Conservation (phyloP, 2,888 invertebrate species). For the Exephanes ischioxanthus region DNA sequence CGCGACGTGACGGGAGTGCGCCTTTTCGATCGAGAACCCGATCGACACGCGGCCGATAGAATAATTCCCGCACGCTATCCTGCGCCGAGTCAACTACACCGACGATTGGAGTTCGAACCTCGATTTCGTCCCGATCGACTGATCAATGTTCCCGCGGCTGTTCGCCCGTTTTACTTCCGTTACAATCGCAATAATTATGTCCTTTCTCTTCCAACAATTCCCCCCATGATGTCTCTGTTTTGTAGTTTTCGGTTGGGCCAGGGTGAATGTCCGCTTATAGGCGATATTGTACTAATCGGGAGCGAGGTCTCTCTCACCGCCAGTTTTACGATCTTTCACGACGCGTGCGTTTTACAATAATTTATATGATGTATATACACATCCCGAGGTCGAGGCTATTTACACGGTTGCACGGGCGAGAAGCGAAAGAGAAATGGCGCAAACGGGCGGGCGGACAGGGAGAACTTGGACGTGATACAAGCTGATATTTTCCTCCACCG, state of each 20-base stretch:
- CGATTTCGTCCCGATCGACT: conserved; percentile 13
- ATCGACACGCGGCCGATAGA: not conserved
- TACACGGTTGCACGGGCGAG: not conserved
- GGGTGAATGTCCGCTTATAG: conserved; percentile 1
- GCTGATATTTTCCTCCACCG: too few relatives aligned
- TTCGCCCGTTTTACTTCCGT: conserved; percentile 24
- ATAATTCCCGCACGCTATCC: conserved; percentile 7
- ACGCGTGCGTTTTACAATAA: conserved; percentile 24
- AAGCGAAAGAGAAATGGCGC: conserved; percentile 14
- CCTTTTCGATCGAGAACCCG: conserved; percentile 41
- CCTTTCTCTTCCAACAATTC: conserved; percentile 44
- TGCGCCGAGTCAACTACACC: conserved; percentile 7
- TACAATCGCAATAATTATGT: conserved; percentile 16
- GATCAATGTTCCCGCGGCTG: conserved; percentile 24
- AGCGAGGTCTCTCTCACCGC: conserved; percentile 51
- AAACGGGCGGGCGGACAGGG: conserved; percentile 1
- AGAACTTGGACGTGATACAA: too few relatives aligned
- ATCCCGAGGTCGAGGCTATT: conserved; percentile 41
- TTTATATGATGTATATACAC: not conserved
- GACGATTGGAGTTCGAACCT: conserved; percentile 2
- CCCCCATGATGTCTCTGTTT: not conserved
- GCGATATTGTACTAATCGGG: conserved; percentile 48
- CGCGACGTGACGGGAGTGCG: conserved; percentile 25
- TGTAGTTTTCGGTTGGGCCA: not conserved
- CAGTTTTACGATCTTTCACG: not conserved